These are phyloP conservation scores for Psococerastis gibbosa DNA, from an alignment of 2,888 invertebrate genomes.

Conservation along the genomic window DNA sequence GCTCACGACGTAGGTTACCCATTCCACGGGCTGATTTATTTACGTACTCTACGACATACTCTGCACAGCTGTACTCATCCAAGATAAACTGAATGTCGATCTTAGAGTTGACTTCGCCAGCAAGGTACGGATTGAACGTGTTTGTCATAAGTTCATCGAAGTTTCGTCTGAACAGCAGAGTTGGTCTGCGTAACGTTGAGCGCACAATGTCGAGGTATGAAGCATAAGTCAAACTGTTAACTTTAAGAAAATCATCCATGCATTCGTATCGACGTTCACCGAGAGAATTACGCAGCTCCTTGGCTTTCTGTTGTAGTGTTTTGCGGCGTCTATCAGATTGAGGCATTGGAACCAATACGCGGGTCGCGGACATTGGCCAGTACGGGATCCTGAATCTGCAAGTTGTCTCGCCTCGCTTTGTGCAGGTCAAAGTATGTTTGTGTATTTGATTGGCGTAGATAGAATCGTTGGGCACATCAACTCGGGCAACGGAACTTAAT, in stretches of 20 bases:
- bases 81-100: conserved; percentile 4
- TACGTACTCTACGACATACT: not conserved
- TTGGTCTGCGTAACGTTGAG: not conserved
- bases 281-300: not conserved
- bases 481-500: not conserved
- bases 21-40: conserved; percentile 2
- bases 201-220: conserved; percentile 1
- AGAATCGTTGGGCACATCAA: not conserved
- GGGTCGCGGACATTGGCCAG: not conserved
- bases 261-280: not conserved
- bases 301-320: not conserved
- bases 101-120: not conserved
- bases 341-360: not conserved
- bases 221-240: not conserved
- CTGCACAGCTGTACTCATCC: conserved; percentile 2
- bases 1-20: not conserved
- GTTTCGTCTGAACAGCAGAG: not conserved
- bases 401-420: not conserved
- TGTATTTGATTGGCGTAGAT: not conserved
- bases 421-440: not conserved
- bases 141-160: conserved; percentile 2
- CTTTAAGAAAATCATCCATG: not conserved
- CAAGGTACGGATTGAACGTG: not conserved
- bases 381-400: not conserved
- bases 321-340: not conserved